A percentile compares a stretch with the other conserved stretches of the same genome.
Evolutionary conservation across 2,113 vertebrate species (phyloP).

Genomic region (Odocoileus virginianus): DNA sequence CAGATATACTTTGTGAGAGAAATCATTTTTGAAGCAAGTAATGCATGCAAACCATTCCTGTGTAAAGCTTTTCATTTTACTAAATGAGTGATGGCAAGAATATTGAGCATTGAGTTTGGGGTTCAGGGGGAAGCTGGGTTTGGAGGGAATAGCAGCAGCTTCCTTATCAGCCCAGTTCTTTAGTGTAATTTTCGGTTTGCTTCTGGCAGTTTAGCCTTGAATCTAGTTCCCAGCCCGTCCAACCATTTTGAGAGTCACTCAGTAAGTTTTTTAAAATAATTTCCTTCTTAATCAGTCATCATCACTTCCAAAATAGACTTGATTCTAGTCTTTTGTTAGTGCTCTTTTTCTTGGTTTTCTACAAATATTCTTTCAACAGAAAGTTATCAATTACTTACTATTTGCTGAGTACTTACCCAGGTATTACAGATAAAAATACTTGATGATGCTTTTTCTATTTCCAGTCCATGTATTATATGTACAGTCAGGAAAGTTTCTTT

Average conservation of each 20-base stretch:
- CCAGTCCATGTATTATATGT: neutral
- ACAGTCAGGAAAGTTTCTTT: neutral
- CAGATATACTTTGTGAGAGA: neutral
- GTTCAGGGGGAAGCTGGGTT: neutral
- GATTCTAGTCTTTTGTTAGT: neutral
- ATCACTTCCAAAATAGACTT: neutral
- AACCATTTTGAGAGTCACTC: neutral
- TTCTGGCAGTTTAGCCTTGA: neutral
- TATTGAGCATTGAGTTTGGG: neutral
- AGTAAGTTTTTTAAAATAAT: neutral
- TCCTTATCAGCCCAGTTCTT: neutral
- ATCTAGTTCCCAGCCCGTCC: neutral
- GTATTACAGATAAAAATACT: neutral
- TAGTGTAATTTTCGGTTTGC: neutral
- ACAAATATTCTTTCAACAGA: neutral
- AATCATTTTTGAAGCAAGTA: neutral
- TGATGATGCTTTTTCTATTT: neutral
- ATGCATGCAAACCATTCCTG: neutral
- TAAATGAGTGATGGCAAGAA: neutral
- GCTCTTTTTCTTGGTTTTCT: neutral
- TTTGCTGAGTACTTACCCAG: neutral
- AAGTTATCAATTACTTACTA: neutral
- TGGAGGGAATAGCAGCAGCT: neutral
- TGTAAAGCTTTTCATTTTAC: neutral
- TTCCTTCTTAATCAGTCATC: neutral